Conservation (phyloP, 1,140 invertebrate genomes). For the Calliphora vicina region DNA sequence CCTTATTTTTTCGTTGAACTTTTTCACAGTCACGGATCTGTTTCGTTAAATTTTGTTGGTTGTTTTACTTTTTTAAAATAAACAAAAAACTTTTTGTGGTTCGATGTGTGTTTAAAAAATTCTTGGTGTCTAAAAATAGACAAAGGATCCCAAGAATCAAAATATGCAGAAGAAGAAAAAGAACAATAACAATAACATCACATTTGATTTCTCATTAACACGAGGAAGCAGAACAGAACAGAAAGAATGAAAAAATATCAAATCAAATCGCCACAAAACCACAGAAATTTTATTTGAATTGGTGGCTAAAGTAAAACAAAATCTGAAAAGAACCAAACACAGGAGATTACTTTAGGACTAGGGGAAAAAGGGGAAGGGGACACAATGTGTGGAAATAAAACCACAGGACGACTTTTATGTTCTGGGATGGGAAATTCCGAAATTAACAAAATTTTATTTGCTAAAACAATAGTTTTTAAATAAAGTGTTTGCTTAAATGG, state of each 20-base stretch:
- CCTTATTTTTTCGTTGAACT: too few relatives aligned
- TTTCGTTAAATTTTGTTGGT: constrained; percentile 1
- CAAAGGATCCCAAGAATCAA: constrained; percentile 53
- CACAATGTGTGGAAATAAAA: too few relatives aligned
- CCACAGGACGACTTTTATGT: too few relatives aligned
- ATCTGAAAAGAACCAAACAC: background rate
- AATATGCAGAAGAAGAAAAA: background rate
- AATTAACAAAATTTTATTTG: too few relatives aligned
- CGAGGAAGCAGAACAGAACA: background rate
- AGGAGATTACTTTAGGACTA: background rate
- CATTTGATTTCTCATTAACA: background rate
- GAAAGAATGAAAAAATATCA: background rate
- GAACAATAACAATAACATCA: background rate
- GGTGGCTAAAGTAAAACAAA: constrained; percentile 35
- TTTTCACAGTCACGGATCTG: background rate
- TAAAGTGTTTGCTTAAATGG: too few relatives aligned
- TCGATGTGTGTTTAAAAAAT: background rate
- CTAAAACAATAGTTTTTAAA: too few relatives aligned
- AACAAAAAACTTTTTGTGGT: too few relatives aligned
- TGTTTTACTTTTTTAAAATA: too few relatives aligned
- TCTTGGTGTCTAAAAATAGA: constrained; percentile 35
- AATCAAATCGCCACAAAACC: background rate
- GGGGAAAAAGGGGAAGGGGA: too few relatives aligned
- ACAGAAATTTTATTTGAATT: background rate
- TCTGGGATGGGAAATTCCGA: too few relatives aligned